These are phyloP conservation scores for Platysternon megacephalum DNA, from an alignment of 2,113 vertebrate species.

Conservation along the genomic window DNA sequence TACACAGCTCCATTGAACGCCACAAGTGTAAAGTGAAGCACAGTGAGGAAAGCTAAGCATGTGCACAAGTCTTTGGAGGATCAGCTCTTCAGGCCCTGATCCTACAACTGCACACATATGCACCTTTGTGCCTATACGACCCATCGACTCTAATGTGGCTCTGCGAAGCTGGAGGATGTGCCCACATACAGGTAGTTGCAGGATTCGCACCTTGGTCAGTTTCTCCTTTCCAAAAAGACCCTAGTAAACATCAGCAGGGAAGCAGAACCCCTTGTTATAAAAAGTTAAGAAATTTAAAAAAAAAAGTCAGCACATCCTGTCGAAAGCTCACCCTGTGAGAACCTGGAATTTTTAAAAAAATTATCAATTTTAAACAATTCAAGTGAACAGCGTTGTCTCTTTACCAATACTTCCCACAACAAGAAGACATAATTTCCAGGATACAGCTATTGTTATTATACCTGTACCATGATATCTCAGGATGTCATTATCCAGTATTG, in stretches of 20 bases:
- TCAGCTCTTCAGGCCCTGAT: not conserved
- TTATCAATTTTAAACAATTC: not conserved
- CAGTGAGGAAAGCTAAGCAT: not conserved
- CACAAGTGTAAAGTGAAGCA: not conserved
- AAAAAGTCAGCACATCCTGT: accelerated
- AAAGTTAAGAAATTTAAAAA: not conserved
- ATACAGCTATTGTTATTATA: not conserved
- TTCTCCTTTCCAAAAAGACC: not conserved
- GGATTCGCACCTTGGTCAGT: not conserved
- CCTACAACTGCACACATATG: not conserved
- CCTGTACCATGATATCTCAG: accelerated
- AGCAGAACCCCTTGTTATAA: not conserved
- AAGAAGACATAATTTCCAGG: not conserved
- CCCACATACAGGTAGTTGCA: accelerated
- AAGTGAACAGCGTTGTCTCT: not conserved
- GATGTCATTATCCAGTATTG: not conserved
- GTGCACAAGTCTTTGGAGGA: not conserved
- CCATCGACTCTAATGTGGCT: accelerated
- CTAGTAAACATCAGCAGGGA: not conserved
- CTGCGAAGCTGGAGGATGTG: accelerated
- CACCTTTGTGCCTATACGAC: not conserved
- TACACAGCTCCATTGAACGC: accelerated
- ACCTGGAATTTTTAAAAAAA: not conserved
- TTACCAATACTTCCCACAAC: accelerated
- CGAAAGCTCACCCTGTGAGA: not conserved